Base-by-base conservation (phyloP, 1,140 invertebrate genomes). In the Orius laevigatus region DNA sequence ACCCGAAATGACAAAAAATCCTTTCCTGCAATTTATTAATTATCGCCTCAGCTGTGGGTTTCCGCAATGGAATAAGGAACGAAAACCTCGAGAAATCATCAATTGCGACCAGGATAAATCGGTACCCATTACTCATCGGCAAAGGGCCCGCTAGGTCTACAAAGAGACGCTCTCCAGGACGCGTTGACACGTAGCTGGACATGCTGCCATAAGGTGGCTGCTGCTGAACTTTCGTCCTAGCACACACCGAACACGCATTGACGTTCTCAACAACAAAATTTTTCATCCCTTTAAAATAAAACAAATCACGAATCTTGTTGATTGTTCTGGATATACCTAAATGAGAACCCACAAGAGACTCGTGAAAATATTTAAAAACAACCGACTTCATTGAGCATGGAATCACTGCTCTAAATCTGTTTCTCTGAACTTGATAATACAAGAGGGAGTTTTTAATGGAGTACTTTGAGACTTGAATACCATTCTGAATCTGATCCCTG, bases 41-140 rank as follows among this genome's bases (percentile, higher is more conserved):
- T 10, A 40, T 40, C 38, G 38, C 16, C 10, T 10, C 16, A 5
- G 38, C 10, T n/a, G 38, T 40, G 10, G 38, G 10, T 15, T 40
- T 40, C 10, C 10, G 10, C 10, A 40, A 15, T 15, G 38, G 38
- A 40, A 40, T 40, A 6, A 40, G 38, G 38, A 40, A 40, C 10
- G 38, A n/a, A 15, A n/a, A 40, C 38, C 38, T 40, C 6, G 38
- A 40, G 16, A 40, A 40, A n/a, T 15, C 38, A 40, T 40, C 38
- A 8, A 40, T 15, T 10, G 38, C 38, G 38, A 40, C 16, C 38
- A 40, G 16, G 16, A 40, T 40, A 14, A n/a, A 15, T 6, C 38
- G 16, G 16, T 40, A 40, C 16, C 38, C 38, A 40, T 40, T 40
- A 10, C 10, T n/a, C 38, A 14, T n/a, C 6, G 38, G 6, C 10